Evolutionary conservation across 2,113 vertebrate species (phyloP).

Genomic region (Atractosteus spatula): DNA sequence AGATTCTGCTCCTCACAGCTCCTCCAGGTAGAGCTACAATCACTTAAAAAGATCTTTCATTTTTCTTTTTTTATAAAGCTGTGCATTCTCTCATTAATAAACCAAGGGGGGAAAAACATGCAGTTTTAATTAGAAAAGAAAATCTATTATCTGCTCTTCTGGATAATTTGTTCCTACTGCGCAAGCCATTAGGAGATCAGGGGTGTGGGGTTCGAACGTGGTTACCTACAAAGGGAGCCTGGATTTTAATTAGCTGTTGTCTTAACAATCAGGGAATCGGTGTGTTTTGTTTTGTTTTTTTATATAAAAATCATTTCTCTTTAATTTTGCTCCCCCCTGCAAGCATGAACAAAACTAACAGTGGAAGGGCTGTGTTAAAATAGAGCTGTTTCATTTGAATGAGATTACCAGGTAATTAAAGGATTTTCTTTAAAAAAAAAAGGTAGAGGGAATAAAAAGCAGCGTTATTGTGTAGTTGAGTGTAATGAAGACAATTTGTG

Average conservation of each 20-base stretch:
- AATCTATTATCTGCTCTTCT: slow-evolving; percentile 44
- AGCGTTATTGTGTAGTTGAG: slow-evolving; percentile 63
- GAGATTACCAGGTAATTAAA: slow-evolving; percentile 62
- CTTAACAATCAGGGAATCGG: slow-evolving; percentile 32
- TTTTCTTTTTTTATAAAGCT: slow-evolving; percentile 59
- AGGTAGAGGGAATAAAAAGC: slow-evolving; percentile 14
- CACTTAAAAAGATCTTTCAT: slow-evolving; percentile 51
- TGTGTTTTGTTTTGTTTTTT: slow-evolving; percentile 17
- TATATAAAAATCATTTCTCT: slow-evolving; percentile 20
- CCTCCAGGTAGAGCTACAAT: slow-evolving; percentile 7
- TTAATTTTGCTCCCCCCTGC: not conserved
- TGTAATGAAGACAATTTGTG: slow-evolving; percentile 78
- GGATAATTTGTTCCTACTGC: slow-evolving; percentile 51
- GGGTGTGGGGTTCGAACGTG: slow-evolving; percentile 43
- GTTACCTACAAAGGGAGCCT: slow-evolving; percentile 46
- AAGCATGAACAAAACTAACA: slow-evolving; percentile 9
- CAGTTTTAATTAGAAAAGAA: slow-evolving; percentile 47
- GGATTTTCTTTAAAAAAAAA: slow-evolving; percentile 50
- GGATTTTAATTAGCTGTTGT: slow-evolving; percentile 48
- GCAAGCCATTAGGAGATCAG: slow-evolving; percentile 44
- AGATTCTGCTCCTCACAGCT: too few relatives aligned
- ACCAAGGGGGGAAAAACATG: slow-evolving; percentile 39
- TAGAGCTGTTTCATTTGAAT: slow-evolving; percentile 51
- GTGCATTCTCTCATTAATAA: slow-evolving; percentile 59
- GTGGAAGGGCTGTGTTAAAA: slow-evolving; percentile 27